phyloP scores from a whole-genome alignment of 2,113 vertebrate genomes.

The Typhlomys cinereus region DNA sequence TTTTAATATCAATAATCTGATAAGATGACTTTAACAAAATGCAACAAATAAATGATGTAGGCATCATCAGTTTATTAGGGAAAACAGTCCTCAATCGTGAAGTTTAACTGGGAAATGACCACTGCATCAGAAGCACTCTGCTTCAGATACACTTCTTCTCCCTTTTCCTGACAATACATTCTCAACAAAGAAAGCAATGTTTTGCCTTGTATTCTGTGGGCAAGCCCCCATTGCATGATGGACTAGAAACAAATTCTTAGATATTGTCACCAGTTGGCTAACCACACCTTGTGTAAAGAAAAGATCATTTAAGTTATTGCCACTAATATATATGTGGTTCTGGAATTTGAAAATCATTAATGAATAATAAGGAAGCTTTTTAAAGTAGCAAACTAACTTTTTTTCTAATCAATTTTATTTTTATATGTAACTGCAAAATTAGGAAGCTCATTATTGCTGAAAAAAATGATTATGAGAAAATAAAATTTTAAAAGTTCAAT shows the following conservation, averaged over 20 bases:
- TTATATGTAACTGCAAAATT: neutral
- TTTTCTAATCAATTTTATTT: constrained; percentile 6
- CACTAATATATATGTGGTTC: constrained; percentile 20
- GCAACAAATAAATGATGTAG: neutral
- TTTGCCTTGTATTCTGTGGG: constrained; percentile 1
- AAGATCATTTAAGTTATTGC: neutral
- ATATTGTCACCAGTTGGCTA: neutral
- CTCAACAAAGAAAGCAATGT: constrained; percentile 3
- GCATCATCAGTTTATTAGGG: neutral
- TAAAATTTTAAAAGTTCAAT: neutral
- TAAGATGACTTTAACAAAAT: constrained; percentile 2
- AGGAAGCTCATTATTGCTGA: neutral
- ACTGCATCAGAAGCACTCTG: neutral
- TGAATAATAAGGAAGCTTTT: constrained; percentile 13
- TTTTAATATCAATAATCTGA: constrained; percentile 1
- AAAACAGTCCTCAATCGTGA: neutral
- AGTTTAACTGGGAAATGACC: constrained; percentile 15
- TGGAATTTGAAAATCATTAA: constrained; percentile 18
- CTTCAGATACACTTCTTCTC: neutral
- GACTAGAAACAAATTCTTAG: neutral
- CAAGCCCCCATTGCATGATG: neutral
- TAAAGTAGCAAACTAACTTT: neutral
- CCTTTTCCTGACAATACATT: neutral
- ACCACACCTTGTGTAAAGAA: neutral
- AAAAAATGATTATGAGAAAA: neutral